phyloP scores from a whole-genome alignment of 2,797 vertebrate genomes.

The Eidolon dupreanum region DNA sequence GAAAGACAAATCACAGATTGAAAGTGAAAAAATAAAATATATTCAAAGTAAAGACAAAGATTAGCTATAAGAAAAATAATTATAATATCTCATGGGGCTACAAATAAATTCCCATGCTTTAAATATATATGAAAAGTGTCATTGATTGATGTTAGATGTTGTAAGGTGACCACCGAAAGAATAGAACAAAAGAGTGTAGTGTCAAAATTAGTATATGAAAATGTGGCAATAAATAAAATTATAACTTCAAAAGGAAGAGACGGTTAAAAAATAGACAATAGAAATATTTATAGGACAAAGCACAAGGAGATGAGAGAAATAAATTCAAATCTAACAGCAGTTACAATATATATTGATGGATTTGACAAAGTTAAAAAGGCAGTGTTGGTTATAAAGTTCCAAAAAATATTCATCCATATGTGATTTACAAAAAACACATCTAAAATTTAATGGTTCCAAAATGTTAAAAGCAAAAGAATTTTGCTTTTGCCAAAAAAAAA shows the following conservation, averaged over 20 bases:
- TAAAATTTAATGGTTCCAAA: neutral
- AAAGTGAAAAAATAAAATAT: neutral
- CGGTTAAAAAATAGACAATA: neutral
- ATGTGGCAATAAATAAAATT: neutral
- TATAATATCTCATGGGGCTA: no score
- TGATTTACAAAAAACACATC: neutral
- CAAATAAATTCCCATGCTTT: neutral
- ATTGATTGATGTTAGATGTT: neutral
- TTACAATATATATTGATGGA: neutral
- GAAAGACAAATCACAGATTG: neutral
- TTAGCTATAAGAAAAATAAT: neutral
- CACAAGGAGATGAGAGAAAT: neutral
- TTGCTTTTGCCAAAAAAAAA: no score
- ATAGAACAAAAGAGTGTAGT: neutral
- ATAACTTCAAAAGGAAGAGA: neutral
- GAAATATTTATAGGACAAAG: neutral
- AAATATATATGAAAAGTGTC: neutral
- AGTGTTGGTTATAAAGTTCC: neutral
- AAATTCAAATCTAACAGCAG: neutral
- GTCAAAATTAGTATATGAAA: neutral
- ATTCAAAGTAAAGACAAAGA: neutral
- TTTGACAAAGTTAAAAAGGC: neutral
- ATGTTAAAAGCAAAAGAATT: neutral
- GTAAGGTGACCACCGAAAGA: neutral
- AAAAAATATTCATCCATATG: neutral